These are phyloP conservation scores for Trisateles emortualis DNA, from an alignment of 2,888 invertebrate species.

Conservation along the genomic window DNA sequence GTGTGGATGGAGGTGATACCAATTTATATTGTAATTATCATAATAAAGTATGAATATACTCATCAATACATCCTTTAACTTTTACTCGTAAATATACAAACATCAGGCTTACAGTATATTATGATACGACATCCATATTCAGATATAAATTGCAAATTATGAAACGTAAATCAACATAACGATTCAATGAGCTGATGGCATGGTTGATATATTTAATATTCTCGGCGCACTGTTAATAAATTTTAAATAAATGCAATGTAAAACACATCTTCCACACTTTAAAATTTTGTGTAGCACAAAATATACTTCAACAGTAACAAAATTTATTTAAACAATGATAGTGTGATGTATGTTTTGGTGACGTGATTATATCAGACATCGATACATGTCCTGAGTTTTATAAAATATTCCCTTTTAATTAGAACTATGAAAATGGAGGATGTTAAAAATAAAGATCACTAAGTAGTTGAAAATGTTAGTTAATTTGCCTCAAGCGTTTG, in stretches of 20 bases:
- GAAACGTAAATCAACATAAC: no score
- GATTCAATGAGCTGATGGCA: conserved; percentile 7
- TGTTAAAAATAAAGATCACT: neutral
- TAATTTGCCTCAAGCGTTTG: neutral
- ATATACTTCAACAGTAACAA: conserved; percentile 56
- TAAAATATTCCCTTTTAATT: neutral
- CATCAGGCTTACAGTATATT: no score
- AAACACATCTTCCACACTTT: conserved; percentile 50
- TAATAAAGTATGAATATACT: no score
- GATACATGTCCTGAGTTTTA: neutral
- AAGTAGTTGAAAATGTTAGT: neutral
- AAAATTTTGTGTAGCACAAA: conserved; percentile 52
- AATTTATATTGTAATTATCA: neutral
- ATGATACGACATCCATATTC: no score
- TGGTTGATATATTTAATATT: neutral
- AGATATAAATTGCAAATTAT: no score
- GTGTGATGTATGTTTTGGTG: neutral
- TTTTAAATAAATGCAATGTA: conserved; percentile 6
- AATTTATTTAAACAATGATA: neutral
- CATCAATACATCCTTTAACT: no score
- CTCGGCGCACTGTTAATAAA: neutral
- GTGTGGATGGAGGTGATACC: conserved; percentile 58
- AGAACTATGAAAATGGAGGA: neutral
- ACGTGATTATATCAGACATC: neutral
- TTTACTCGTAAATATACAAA: no score